Conservation (phyloP, 2,797 vertebrate species). For the Garrulus glandarius region DNA sequence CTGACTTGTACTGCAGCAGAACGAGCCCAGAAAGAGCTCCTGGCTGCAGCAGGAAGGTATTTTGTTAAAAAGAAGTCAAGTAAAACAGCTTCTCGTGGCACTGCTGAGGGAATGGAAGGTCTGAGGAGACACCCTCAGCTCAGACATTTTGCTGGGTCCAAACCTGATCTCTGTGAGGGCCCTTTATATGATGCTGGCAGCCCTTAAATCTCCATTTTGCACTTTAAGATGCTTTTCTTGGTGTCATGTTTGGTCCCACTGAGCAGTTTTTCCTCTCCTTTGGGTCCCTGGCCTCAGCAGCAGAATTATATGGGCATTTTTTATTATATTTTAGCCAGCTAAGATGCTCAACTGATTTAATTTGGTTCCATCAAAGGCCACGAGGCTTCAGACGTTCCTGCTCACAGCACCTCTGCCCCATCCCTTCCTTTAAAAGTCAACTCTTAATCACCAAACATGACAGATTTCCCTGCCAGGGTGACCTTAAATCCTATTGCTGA, state of each 20-base stretch:
- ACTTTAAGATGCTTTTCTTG: background rate
- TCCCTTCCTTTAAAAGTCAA: background rate
- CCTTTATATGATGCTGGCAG: background rate
- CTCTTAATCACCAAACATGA: background rate
- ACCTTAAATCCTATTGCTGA: background rate
- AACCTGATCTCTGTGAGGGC: background rate
- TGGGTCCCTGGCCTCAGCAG: background rate
- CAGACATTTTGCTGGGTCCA: background rate
- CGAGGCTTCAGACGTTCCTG: background rate
- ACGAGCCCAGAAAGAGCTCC: background rate
- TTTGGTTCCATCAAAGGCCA: background rate
- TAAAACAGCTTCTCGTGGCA: background rate
- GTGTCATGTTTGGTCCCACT: background rate
- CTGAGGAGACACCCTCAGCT: background rate
- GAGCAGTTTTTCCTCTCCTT: background rate
- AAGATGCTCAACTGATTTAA: background rate
- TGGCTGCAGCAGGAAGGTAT: background rate
- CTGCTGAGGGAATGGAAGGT: conserved; percentile 19
- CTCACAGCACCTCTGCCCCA: background rate
- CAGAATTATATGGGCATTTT: background rate
- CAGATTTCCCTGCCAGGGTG: background rate
- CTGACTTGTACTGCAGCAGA: background rate
- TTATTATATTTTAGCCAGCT: background rate
- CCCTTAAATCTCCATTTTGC: background rate
- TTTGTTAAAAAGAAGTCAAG: background rate